Conservation (phyloP, 2,797 vertebrate genomes). For the Squalus acanthias region DNA sequence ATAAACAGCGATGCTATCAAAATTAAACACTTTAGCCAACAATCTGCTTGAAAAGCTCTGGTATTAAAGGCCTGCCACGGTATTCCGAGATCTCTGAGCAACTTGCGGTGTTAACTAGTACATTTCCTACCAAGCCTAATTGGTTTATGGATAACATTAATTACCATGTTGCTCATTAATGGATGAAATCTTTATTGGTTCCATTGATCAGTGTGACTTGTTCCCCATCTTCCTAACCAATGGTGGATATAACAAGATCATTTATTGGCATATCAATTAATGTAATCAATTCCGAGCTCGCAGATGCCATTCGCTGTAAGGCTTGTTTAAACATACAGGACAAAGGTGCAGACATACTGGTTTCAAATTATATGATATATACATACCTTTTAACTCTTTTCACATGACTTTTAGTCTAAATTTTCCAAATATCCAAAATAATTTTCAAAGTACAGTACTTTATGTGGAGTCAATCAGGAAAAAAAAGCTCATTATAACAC, state of each 20-base stretch:
- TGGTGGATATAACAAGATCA: slow-evolving; percentile 98
- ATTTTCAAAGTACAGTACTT: background rate
- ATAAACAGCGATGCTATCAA: slow-evolving; percentile 51
- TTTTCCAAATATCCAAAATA: background rate
- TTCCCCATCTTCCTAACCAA: slow-evolving; percentile 97
- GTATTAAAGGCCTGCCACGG: slow-evolving; percentile 39
- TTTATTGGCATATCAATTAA: slow-evolving; percentile 99
- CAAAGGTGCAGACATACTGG: slow-evolving; percentile 51
- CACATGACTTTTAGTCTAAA: background rate
- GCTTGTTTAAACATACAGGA: slow-evolving; percentile 57
- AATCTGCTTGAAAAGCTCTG: slow-evolving; percentile 43
- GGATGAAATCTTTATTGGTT: slow-evolving; percentile 99
- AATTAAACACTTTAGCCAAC: slow-evolving; percentile 39
- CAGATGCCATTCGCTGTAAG: slow-evolving; percentile 74
- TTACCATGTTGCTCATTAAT: slow-evolving; percentile 99
- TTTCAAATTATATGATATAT: slow-evolving; percentile 59
- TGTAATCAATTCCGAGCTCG: slow-evolving; percentile 97
- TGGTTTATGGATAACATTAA: slow-evolving; percentile 98
- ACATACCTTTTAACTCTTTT: background rate
- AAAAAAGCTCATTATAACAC: background rate
- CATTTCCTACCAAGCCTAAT: slow-evolving; percentile 78
- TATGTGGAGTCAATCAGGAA: background rate
- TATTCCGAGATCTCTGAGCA: slow-evolving; percentile 47
- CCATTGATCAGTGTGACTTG: slow-evolving; percentile 98
- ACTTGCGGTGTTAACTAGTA: slow-evolving; percentile 61